Conservation (phyloP, 2,888 invertebrate species). For the Meganola albula region DNA sequence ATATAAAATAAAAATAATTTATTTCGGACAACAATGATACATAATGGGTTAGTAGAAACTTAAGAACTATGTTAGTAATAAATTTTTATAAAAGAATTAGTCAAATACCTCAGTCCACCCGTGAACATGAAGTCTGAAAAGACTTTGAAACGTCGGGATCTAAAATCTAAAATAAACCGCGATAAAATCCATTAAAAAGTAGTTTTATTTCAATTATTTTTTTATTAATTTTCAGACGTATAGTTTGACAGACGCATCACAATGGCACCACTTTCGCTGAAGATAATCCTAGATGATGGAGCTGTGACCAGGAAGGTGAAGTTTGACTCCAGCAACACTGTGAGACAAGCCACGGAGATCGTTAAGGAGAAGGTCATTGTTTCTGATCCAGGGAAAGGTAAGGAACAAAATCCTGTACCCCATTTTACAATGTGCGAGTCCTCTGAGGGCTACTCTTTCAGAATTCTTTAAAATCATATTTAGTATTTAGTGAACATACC, state of each 20-base stretch:
- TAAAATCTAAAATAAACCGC: too few relatives aligned
- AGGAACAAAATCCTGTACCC: too few relatives aligned
- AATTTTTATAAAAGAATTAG: too few relatives aligned
- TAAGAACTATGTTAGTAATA: too few relatives aligned
- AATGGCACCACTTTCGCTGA: constrained; percentile 86
- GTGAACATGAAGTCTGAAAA: too few relatives aligned
- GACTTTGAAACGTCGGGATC: too few relatives aligned
- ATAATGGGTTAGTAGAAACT: too few relatives aligned
- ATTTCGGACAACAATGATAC: too few relatives aligned
- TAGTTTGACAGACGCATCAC: constrained; percentile 2
- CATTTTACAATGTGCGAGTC: too few relatives aligned
- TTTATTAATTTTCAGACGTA: not conserved
- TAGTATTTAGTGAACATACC: too few relatives aligned
- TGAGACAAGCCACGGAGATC: constrained; percentile 93
- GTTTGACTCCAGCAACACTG: constrained; percentile 93
- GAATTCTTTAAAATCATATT: not conserved
- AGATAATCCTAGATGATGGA: constrained; percentile 89
- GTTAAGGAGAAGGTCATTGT: constrained; percentile 95
- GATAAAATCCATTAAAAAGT: not conserved
- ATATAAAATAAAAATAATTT: too few relatives aligned
- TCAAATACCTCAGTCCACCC: too few relatives aligned
- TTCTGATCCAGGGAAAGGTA: constrained; percentile 90
- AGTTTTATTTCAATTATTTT: not conserved
- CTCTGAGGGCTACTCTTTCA: not conserved
- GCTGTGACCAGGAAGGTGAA: constrained; percentile 96